phyloP scores from a whole-genome alignment of 2,888 invertebrate species.

The Sinodicranocentrus sp. region DNA sequence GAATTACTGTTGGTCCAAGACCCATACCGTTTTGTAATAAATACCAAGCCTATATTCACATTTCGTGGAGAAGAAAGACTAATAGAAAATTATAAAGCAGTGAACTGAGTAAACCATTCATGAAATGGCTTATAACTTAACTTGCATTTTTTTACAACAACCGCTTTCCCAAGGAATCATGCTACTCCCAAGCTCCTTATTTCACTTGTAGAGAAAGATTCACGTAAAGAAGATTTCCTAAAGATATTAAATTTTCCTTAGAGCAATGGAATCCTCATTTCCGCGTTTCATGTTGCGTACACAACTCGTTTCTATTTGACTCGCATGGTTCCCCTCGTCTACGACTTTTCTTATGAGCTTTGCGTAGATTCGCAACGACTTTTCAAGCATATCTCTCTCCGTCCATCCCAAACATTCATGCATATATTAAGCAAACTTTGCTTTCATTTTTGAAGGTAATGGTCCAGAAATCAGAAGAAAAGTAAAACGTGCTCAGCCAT shows the following conservation, averaged over 20 bases:
- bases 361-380: too few relatives aligned
- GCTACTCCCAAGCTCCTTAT: background rate
- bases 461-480: conserved; percentile 54
- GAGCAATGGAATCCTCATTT: conserved; percentile 59
- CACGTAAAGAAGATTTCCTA: conserved; percentile 29
- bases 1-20: too few relatives aligned
- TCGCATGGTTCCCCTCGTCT: conserved; percentile 26
- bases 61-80: too few relatives aligned
- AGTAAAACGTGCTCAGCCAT: conserved; percentile 61
- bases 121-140: background rate
- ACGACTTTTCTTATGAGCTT: too few relatives aligned
- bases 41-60: too few relatives aligned
- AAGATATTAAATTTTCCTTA: conserved; percentile 55
- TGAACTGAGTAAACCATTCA: background rate
- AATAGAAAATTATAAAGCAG: too few relatives aligned
- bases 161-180: background rate
- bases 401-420: background rate
- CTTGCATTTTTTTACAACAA: conserved; percentile 2
- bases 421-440: conserved; percentile 54
- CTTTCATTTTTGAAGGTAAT: conserved; percentile 65
- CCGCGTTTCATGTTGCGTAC: conserved; percentile 36
- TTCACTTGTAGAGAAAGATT: background rate
- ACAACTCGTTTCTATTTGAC: conserved; percentile 21
- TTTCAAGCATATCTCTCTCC: background rate
- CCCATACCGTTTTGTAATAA: too few relatives aligned